Base-by-base conservation (phyloP, 1,140 invertebrate species). In the Zaprionus camerounensis region DNA sequence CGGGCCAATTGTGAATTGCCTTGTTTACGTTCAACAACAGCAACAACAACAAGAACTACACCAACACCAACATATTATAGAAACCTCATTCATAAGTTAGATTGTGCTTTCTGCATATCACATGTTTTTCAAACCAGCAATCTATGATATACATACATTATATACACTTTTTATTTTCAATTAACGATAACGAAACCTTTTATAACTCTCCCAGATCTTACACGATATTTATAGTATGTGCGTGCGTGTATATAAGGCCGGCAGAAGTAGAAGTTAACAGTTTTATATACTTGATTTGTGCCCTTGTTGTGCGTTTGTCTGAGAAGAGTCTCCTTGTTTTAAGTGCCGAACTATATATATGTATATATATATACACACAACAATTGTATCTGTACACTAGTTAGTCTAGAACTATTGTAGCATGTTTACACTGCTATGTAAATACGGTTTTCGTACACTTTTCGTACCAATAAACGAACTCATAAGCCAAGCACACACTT, bases 301-400 rank as follows among this genome's bases (percentile, higher is more conserved):
- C 65, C 64, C 57, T 44, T 49, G 81, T 74, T 78, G 66, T 63
- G 59, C 71, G 78, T 78, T 53, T 74, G 64, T 73, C 67, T 34
- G 31, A 34, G 31, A 34, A 87, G 84, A 90, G 85, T 88, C 85
- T 88, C 85, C 71, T 88, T 75, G 84, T 81, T 88, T 87, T 84
- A 87, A 88, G 84, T 88, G 85, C 84, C 84, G 84, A 84, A 88
- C 74, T 71, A 82, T 82, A 68, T 7, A 58, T 28, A 44, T 41
- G 22, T 63, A 63, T 70, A 31, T 63, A 63, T 70, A 31, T 49
- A 34, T 62, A 67, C 2, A 58, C 5, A 26, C 24, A 26, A 5
- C 9, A 41, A 15, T 5, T 51, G 46, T 59, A 61, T 20, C 56
- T 67, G 56, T 28, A 57, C 31, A 46, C 65, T 41, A 59, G 26